Evolutionary conservation across 1,140 invertebrate species (phyloP), one percentile per base, ranked within the genome.

Genomic region (Penaeus vannamei): DNA sequence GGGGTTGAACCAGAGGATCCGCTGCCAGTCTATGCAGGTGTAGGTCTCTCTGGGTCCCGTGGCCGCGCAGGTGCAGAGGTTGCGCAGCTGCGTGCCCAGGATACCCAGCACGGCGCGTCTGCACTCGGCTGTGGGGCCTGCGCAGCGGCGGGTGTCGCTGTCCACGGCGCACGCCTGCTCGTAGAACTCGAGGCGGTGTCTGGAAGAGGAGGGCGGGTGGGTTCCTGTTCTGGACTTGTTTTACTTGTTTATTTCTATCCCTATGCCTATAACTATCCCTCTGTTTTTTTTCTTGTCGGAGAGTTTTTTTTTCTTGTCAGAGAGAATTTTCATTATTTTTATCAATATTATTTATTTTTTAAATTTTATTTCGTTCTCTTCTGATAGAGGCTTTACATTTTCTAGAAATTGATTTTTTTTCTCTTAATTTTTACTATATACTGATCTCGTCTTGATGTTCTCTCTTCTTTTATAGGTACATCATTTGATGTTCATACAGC

Each of bases 101-200:
- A 98, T 97, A 10, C 96, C 96, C 84, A 98, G 93, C 93, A 98
- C 96, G 22, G 97, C 96, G 76, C 95, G 94, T 72, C 97, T 94
- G 93, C 97, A 98, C 46, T 96, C 96, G 2, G 95, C 94, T 0
- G 96, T 95, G 8, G 96, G 95, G 0, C 97, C 97, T n/a, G 97
- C 97, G 92, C 97, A 98, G 91, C 97, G 96, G 92, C 96, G 96
- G 26, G 97, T 98, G 61, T 97, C 95, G 69, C 96, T 96, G 92
- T 98, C 97, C 81, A 97, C 96, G 0, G 97, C 97, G 93, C 97
- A 98, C 86, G 96, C 96, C 92, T 98, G 97, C 92, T 97, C 97
- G 93, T 97, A 98, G 92, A 96, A 95, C 92, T 97, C 97, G 91
- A 98, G 93, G 90, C 96, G 95, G 61, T 94, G 94, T 92, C 97